phyloP scores from a whole-genome alignment of 2,113 vertebrate species.

The Eclectus roratus region DNA sequence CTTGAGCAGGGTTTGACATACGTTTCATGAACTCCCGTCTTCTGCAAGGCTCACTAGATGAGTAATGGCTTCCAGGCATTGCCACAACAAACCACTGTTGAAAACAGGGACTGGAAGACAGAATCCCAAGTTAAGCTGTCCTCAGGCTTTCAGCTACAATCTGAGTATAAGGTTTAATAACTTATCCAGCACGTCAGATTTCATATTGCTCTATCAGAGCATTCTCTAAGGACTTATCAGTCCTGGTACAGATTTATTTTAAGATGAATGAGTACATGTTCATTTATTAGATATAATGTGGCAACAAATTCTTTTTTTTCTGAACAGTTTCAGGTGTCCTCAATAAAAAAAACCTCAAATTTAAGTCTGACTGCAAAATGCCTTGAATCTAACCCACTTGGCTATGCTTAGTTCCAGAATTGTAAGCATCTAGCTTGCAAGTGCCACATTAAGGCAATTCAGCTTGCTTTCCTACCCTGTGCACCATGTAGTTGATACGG shows the following conservation, averaged over 20 bases:
- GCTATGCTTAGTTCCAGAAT: background rate
- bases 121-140: background rate
- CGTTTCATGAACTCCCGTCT: background rate
- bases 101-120: background rate
- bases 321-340: background rate
- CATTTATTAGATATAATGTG: background rate
- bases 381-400: background rate
- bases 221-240: background rate
- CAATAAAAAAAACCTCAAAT: background rate
- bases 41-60: background rate
- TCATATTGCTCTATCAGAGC: background rate
- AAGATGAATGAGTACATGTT: background rate
- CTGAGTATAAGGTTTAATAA: background rate
- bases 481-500: fast-evolving
- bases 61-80: background rate
- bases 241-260: background rate
- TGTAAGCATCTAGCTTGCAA: background rate
- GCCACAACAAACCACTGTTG: background rate
- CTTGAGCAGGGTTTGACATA: background rate
- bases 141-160: background rate
- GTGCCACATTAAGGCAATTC: background rate
- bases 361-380: background rate
- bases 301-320: background rate
- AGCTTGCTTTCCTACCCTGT: background rate
- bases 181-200: background rate